Evolutionary conservation across 2,888 invertebrate species (phyloP), one percentile per base, ranked within the genome.

Genomic region (Zootermopsis nevadensis): DNA sequence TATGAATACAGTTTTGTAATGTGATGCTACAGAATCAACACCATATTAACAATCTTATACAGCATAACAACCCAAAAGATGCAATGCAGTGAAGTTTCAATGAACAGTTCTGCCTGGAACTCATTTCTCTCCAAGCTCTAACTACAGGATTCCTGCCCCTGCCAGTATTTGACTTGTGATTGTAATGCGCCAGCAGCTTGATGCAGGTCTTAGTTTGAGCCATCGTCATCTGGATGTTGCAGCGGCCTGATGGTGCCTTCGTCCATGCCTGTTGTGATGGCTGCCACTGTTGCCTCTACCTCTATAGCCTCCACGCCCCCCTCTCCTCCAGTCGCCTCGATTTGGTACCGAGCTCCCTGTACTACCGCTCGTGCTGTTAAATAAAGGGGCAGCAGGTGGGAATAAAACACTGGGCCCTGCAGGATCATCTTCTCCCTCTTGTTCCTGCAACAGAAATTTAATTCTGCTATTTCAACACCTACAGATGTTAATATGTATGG

Each of bases 161-260:
- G 38, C 38, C n/a, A 12, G 2, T 38, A 24, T 74, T 24, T 33
- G 38, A n/a, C 38, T 19, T 30, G 22, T n/a, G 33, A 33, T 33
- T 38, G 42, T 42, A 33, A n/a, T 6, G 27, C 8, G 0, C 38
- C 74, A 38, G 74, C 24, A 42, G 42, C 38, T 42, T 38, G 74
- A 74, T 12, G 8, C 22, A 74, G 42, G 38, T 38, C 74, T 74
- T 74, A 74, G 22, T 82, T 80, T 42, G 81, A 84, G 85, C 85
- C 85, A 67, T 85, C 84, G 85, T 85, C 85, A 85, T 85, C 85
- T 85, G 81, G 79, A 83, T 42, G 84, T 81, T n/a, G 84, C 83
- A 38, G 85, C 83, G 55, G 82, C 82, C 27, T 69, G 81, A 38
- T 81, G 84, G 48, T 83, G 80, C 35, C 82, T 82, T 24, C 84